phyloP scores from a whole-genome alignment of 2,113 vertebrate genomes.

The Hassar affinis region DNA sequence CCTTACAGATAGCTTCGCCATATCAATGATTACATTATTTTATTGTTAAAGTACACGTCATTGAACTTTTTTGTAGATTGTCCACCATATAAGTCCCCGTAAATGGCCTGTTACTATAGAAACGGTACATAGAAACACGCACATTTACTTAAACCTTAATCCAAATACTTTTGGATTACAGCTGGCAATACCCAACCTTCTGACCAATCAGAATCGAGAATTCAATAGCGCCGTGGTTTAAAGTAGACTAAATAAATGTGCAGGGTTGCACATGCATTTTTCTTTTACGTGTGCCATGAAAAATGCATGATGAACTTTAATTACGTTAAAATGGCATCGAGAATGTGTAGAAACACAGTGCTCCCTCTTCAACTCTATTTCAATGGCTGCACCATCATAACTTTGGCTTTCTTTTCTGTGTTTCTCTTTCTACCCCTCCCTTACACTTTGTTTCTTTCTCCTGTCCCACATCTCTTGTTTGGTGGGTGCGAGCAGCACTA shows the following conservation, averaged over 20 bases:
- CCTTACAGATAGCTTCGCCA: neutral
- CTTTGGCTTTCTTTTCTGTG: constrained; percentile 40
- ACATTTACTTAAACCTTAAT: neutral
- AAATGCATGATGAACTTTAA: neutral
- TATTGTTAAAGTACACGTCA: neutral
- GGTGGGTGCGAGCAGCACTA: constrained; percentile 90
- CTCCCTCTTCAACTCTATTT: constrained; percentile 22
- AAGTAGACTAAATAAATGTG: neutral
- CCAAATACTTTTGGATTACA: neutral
- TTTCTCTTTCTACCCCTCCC: constrained; percentile 32
- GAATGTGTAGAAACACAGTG: constrained; percentile 16
- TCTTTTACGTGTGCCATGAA: neutral
- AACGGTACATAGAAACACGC: neutral
- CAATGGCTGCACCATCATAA: constrained; percentile 42
- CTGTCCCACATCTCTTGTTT: constrained; percentile 51
- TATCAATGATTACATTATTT: neutral
- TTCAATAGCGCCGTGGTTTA: neutral
- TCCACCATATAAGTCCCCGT: neutral
- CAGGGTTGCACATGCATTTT: neutral
- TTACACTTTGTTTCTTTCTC: constrained; percentile 42
- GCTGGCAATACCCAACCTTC: neutral
- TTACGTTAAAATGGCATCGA: neutral
- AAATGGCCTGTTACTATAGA: neutral
- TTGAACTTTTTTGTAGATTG: neutral
- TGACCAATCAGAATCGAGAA: too few species aligned